Conservation (phyloP, 2,113 vertebrate genomes). For the Hippocampus barbouri region DNA sequence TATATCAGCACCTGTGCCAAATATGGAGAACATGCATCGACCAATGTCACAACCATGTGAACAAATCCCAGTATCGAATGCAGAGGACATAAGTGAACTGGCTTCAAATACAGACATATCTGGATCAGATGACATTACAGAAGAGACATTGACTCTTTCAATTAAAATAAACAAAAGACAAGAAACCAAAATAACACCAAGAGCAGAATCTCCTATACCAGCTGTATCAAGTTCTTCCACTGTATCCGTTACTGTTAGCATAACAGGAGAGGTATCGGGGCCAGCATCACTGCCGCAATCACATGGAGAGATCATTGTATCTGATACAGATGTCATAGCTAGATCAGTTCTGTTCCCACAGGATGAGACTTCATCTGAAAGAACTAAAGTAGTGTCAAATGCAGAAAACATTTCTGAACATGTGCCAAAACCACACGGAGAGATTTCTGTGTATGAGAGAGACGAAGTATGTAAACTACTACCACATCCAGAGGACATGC, state of each 20-base stretch:
- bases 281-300: not conserved
- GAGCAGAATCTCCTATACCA: not conserved
- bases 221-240: not conserved
- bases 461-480: too few species aligned
- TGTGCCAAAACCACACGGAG: too few species aligned
- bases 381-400: not conserved
- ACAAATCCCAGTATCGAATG: not conserved
- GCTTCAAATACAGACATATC: not conserved
- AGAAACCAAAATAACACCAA: not conserved
- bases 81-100: not conserved
- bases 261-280: not conserved
- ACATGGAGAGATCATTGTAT: not conserved
- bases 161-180: slow-evolving; percentile 5
- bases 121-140: not conserved
- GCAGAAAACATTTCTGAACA: not conserved
- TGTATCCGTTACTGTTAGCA: slow-evolving; percentile 4
- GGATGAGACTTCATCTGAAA: not conserved
- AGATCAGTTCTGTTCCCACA: not conserved
- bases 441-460: too few species aligned
- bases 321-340: not conserved
- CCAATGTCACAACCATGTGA: not conserved
- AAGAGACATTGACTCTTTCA: not conserved
- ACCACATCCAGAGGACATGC: too few species aligned
- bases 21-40: not conserved
- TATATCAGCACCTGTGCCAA: not conserved